Conservation (phyloP, 2,797 vertebrate genomes). For the Sebastes ruberrimus region DNA sequence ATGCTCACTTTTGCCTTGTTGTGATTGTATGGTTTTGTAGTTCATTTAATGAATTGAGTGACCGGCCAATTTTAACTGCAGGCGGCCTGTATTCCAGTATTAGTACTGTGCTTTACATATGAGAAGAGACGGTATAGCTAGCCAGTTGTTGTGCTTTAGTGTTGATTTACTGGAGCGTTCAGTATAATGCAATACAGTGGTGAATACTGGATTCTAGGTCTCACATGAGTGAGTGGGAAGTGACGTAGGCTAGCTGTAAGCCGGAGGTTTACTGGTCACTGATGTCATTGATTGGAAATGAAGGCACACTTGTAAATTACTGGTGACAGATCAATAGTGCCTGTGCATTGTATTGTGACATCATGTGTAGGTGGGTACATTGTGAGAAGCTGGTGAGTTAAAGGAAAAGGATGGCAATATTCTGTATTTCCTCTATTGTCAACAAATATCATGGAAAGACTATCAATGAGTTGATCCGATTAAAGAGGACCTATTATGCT, state of each 20-base stretch:
- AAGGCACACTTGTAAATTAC: background rate
- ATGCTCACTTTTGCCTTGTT: too few species aligned
- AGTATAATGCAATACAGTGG: conserved; percentile 18
- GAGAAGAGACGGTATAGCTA: conserved; percentile 5
- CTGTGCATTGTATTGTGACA: background rate
- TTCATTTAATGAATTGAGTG: background rate
- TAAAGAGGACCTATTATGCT: too few species aligned
- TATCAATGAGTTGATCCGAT: too few species aligned
- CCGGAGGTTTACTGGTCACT: conserved; percentile 24
- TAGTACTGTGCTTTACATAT: conserved; percentile 7
- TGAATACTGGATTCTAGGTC: conserved; percentile 34
- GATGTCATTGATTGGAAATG: background rate
- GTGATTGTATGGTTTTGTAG: background rate
- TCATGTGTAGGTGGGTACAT: background rate
- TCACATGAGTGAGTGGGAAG: conserved; percentile 40
- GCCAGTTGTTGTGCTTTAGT: background rate
- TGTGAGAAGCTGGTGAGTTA: background rate
- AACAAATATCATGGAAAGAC: background rate
- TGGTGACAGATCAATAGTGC: background rate
- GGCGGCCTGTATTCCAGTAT: background rate
- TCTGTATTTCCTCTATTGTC: background rate
- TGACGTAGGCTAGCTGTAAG: conserved; percentile 38
- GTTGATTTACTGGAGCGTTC: conserved; percentile 1
- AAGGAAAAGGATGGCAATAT: background rate
- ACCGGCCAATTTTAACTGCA: background rate